Evolutionary conservation across 1,140 invertebrate genomes (phyloP), one percentile per base, ranked within the genome.

Genomic region (Colletes gigas): DNA sequence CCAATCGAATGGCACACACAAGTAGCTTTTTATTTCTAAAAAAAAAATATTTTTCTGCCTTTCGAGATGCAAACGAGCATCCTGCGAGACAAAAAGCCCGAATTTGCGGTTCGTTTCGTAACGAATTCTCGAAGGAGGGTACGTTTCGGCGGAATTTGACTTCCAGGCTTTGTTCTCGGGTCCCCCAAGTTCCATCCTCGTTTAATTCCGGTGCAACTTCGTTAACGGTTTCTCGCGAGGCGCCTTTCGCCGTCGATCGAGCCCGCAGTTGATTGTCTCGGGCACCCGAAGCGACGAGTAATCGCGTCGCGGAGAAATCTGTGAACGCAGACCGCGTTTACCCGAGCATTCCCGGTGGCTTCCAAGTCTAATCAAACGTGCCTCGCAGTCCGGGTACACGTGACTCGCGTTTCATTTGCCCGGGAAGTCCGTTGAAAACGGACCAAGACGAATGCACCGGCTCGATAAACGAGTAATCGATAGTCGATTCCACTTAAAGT

Each of bases 391-490:
- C 55, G 55, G 52, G 54, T n/a, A 30, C 68, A 78, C 68, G 69
- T 47, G 59, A 63, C 52, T 21, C 47, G 41, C 57, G 60, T 65
- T 63, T 71, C 70, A 60, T 47, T 72, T 41, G 4, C 4, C 30
- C 15, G 15, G 76, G 76, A 63, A 72, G 54, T 70, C 30, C 57
- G 57, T 30, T 62, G 69, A 47, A 30, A 83, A 78, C 47, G 72
- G 78, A 21, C 19, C 21, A 82, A 71, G 78, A 70, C 62, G 57
- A 57, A 81, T 68, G 70, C 8, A 57, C 17, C 8, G n/a, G 50
- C 14, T 67, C 55, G 73, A 73, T 72, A 67, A 83, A 19, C 57
- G 80, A 47, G 55, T 30, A 84, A 75, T 74, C 76, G 54, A 83
- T 80, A 59, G 55, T 75, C 73, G 15, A 67, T 54, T 54, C 21